These are phyloP conservation scores for Cotesia typhae DNA, from an alignment of 1,140 invertebrate genomes.

Conservation along the genomic window DNA sequence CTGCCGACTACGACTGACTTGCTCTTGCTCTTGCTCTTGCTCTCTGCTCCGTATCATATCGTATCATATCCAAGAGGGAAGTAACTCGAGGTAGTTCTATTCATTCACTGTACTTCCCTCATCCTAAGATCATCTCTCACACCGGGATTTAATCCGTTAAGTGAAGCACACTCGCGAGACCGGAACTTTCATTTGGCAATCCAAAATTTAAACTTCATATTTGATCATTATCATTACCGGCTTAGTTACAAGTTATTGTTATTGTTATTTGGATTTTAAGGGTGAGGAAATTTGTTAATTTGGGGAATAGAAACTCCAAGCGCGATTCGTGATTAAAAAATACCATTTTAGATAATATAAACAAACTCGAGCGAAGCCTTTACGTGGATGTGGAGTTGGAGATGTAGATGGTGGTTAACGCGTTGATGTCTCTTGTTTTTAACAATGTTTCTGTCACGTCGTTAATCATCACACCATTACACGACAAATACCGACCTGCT, in stretches of 20 bases:
- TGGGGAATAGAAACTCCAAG: no score
- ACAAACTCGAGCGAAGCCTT: no score
- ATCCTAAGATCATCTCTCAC: background rate
- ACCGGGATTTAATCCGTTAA: constrained; percentile 36
- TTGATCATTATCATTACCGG: background rate
- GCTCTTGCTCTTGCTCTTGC: background rate
- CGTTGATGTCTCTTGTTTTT: no score
- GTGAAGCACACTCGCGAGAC: constrained; percentile 19
- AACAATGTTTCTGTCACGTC: constrained; percentile 23
- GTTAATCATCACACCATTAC: constrained; percentile 35
- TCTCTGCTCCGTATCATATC: no score
- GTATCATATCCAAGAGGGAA: no score
- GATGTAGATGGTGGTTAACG: no score
- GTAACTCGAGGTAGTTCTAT: no score
- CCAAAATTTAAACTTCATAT: background rate
- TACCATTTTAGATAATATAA: no score
- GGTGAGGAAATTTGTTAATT: no score
- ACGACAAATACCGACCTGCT: background rate
- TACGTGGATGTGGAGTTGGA: no score
- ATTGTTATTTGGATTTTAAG: background rate
- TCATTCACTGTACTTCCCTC: background rate
- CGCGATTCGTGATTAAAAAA: no score
- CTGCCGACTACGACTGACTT: background rate
- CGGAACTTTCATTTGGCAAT: constrained; percentile 33
- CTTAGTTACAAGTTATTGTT: background rate